Evolutionary conservation across 2,888 invertebrate genomes (phyloP).

Genomic region (Tipula unca): DNA sequence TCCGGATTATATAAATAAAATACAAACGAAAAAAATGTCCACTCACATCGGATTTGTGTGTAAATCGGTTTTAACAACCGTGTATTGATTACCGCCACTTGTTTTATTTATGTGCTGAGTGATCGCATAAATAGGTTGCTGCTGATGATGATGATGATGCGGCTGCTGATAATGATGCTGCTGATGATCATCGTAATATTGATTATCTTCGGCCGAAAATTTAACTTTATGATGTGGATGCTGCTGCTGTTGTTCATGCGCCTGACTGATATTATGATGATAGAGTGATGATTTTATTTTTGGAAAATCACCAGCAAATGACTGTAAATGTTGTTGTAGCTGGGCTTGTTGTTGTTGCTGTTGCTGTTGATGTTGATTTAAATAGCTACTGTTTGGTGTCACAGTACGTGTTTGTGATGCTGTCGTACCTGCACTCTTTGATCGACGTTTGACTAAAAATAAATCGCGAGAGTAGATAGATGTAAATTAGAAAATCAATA

Average conservation of each 20-base stretch:
- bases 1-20: conserved; percentile 16
- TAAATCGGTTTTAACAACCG: conserved; percentile 37
- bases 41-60: conserved; percentile 43
- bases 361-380: conserved; percentile 39
- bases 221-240: background rate
- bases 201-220: conserved; percentile 20
- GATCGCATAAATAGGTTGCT: conserved; percentile 20
- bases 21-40: background rate
- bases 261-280: background rate
- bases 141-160: conserved; percentile 25
- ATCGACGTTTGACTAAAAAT: conserved; percentile 38
- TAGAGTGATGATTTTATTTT: conserved; percentile 17
- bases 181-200: background rate
- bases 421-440: conserved; percentile 37
- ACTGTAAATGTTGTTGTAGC: conserved; percentile 24
- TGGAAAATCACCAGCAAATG: background rate
- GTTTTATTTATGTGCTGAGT: conserved; percentile 15
- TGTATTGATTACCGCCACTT: conserved; percentile 28
- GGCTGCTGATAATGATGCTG: conserved; percentile 23
- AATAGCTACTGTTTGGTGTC: conserved; percentile 9
- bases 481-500: background rate
- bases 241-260: background rate
- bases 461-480: conserved; percentile 19
- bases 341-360: conserved; percentile 32
- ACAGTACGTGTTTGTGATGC: conserved; percentile 31